Base-by-base conservation (phyloP, 2,888 invertebrate species). In the Tuta absoluta region DNA sequence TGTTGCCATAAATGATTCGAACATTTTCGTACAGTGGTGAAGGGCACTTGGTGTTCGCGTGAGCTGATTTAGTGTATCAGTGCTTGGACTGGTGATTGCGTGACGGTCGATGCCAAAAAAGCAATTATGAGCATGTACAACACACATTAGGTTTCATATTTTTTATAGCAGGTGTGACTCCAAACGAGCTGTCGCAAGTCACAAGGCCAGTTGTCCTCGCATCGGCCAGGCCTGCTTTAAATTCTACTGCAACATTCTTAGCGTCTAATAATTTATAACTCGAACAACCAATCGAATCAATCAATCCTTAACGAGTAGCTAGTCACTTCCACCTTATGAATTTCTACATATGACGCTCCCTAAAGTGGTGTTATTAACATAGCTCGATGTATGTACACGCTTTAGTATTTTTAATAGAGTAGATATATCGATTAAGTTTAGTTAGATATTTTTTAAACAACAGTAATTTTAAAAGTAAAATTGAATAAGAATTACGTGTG, bases 281-380 rank as follows among this genome's bases (percentile, higher is more conserved):
- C 63, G 67, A 71, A 71, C 68, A 71, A 75, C 70, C 71, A 67
- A 66, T 68, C 51, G 62, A 63, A 67, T 69, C 62, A 64, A 68
- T 67, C 71, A 72, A 64, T 28, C 48, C 72, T 69, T 74, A 69
- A 67, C 66, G 70, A 66, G 71, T 76, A 74, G 74, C 82, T 82
- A 82, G 82, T 82, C 82, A 82, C 77, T 74, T 72, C 69, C 70
- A 70, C 66, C 68, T 75, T 76, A 71, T 68, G 71, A 67, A 66
- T 69, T 67, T 69, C 68, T 66, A 70, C 65, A 70, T 71, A 70
- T 70, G 70, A 68, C 68, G 67, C 65, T 70, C 33, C 33, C 62
- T 66, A 69, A 67, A 66, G 64, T 64, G 58, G 63, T 64, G 48
- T 63, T 69, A 66, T 61, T 68, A 67, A 62, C 63, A 66, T 62